A percentile compares a stretch with the other conserved stretches of the same genome.
Evolutionary conservation across 2,888 invertebrate species (phyloP).

Genomic region (Cephus rjabovi): DNA sequence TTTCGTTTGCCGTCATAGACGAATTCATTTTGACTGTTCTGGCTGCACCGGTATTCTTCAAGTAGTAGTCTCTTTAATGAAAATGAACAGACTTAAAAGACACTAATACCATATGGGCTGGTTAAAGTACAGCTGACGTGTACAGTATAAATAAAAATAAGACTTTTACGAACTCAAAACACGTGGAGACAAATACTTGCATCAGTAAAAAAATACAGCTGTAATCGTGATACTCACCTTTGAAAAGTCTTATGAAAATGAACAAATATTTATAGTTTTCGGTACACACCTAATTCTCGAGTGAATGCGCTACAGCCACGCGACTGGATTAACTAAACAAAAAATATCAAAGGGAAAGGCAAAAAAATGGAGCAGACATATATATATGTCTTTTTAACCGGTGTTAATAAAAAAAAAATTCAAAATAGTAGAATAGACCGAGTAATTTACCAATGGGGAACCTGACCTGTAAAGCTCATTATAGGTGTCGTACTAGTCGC

Average conservation of each 20-base stretch:
- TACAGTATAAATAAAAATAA: not conserved
- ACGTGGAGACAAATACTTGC: not conserved
- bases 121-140: not conserved
- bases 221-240: not conserved
- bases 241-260: not conserved
- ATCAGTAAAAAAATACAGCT: not conserved
- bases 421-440: not conserved
- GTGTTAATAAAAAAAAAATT: not conserved
- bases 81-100: conserved; percentile 4
- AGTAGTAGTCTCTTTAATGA: not conserved
- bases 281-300: not conserved
- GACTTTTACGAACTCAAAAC: not conserved
- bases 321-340: not conserved
- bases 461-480: no score
- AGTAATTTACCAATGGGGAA: no score
- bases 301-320: not conserved
- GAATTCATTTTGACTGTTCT: conserved; percentile 67
- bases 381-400: conserved; percentile 5
- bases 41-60: not conserved
- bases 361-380: conserved; percentile 7
- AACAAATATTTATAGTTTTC: not conserved
- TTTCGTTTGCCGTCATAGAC: conserved; percentile 79
- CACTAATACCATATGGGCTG: not conserved
- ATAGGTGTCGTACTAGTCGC: no score
- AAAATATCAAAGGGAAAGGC: conserved; percentile 15